phyloP scores from a whole-genome alignment of 1,140 invertebrate species.

The Goniozus legneri region DNA sequence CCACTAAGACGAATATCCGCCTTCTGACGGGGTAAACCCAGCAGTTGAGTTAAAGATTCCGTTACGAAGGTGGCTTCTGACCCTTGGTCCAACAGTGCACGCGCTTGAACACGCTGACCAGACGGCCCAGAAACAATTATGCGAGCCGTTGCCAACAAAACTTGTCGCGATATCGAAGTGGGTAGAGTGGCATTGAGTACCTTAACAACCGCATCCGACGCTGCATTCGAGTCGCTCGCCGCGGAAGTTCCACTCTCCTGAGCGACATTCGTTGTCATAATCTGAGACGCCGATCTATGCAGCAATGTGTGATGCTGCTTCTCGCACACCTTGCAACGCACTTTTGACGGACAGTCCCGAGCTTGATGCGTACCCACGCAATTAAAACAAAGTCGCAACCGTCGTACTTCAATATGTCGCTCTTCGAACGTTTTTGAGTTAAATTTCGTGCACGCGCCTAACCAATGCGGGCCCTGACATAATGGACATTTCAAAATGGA shows the following conservation, averaged over 20 bases:
- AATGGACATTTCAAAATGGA: not conserved
- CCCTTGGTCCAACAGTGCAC: constrained; percentile 9
- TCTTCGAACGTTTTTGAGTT: not conserved
- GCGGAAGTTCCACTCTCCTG: not conserved
- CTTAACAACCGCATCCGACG: not conserved
- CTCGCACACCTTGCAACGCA: not conserved
- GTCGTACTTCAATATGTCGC: not conserved
- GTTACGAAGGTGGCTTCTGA: constrained; percentile 8
- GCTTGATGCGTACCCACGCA: not conserved
- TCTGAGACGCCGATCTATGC: not conserved
- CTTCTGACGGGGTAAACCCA: not conserved
- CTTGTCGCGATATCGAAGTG: not conserved
- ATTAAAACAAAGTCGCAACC: not conserved
- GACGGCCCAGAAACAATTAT: not conserved
- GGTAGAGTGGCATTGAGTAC: not conserved
- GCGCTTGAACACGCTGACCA: not conserved
- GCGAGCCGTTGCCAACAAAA: not conserved
- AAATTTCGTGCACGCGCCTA: not conserved
- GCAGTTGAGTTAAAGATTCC: not conserved
- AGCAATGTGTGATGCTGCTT: not conserved
- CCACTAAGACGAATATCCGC: not conserved
- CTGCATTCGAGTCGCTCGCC: not conserved
- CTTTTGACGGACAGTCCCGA: not conserved
- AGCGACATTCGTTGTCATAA: not conserved
- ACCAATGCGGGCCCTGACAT: not conserved